These are phyloP conservation scores for Cryptus viduatorius DNA, from an alignment of 2,888 invertebrate species.

Conservation along the genomic window DNA sequence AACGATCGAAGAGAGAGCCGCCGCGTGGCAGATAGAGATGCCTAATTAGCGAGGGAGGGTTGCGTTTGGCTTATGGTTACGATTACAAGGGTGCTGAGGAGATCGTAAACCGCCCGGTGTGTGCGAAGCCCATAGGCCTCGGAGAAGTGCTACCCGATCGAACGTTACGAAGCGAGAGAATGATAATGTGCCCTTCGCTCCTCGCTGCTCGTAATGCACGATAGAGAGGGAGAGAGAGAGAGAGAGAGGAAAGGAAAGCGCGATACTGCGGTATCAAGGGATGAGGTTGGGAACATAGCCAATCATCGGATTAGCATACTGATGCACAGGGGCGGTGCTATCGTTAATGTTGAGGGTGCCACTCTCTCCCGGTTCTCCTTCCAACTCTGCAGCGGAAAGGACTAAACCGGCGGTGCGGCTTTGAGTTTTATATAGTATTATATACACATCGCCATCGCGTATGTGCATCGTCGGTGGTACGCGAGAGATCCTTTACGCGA, in stretches of 20 bases:
- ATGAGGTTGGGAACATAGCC: conserved; percentile 83
- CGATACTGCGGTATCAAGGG: conserved; percentile 56
- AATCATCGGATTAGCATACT: conserved; percentile 85
- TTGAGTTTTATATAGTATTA: conserved; percentile 55
- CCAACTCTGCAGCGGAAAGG: conserved; percentile 63
- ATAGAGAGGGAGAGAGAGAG: conserved; percentile 50
- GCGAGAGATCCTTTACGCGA: conserved; percentile 49
- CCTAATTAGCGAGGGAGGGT: conserved; percentile 84
- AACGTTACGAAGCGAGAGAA: conserved; percentile 26
- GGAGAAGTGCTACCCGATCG: conserved; percentile 53
- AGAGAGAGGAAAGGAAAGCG: conserved; percentile 64
- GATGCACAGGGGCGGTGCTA: conserved; percentile 84
- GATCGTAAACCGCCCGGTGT: conserved; percentile 43
- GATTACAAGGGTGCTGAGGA: conserved; percentile 78
- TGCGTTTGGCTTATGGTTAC: conserved; percentile 84
- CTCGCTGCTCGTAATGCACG: no score
- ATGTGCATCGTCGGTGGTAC: conserved; percentile 54
- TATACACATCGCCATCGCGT: conserved; percentile 2
- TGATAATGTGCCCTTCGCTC: conserved; percentile 28
- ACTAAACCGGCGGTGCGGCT: conserved; percentile 58
- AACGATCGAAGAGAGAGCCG: conserved; percentile 72
- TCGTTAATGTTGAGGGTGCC: conserved; percentile 83
- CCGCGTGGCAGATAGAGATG: conserved; percentile 62
- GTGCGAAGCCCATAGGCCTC: conserved; percentile 28
- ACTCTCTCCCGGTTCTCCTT: conserved; percentile 71